Base-by-base conservation (phyloP, 2,888 invertebrate genomes). In the Syritta pipiens region DNA sequence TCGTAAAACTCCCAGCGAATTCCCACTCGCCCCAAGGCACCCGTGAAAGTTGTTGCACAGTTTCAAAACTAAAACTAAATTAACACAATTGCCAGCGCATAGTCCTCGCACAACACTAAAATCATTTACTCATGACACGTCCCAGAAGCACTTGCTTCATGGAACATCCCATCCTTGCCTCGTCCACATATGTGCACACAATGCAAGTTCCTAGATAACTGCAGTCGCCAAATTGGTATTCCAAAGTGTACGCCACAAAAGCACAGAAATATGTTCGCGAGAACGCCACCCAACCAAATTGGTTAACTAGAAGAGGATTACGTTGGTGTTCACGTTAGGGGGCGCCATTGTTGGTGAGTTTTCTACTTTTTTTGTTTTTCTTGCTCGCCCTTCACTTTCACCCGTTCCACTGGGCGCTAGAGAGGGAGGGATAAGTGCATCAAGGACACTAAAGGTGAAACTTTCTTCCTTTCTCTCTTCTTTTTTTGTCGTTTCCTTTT, bases 371-470 rank as follows among this genome's bases (percentile, higher is more conserved):
- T 46, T 49, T 14, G 24, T 6, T 17, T 51, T 57, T 48, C 19
- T 28, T 19, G 20, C 44, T 22, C 35, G 32, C n/a, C 12, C 10
- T n/a, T 4, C 30, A 35, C 14, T 24, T 6, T n/a, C 10, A 19
- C 46, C 65, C 35, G 17, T 40, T 69, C 32, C 35, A n/a, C n/a
- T n/a, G n/a, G n/a, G n/a, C n/a, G n/a, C n/a, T n/a, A n/a, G n/a
- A n/a, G 30, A 22, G 32, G 35, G 12, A 28, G 20, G 51, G 37
- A 62, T 46, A 62, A 53, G 37, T 71, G 62, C 62, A 71, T 57
- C 71, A 72, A 72, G 71, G 63, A 49, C 71, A 72, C 55, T 40
- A 63, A 63, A 72, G 71, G 71, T 72, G 63, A 72, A 63, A 63
- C 30, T 49, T 55, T 32, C 35, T 19, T 46, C 32, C 9, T 12